Percentiles rank a stretch among this genome's conserved stretches.
phyloP scores from a whole-genome alignment of 2,888 invertebrate species.

The Sphaerophoria rueppellii region DNA sequence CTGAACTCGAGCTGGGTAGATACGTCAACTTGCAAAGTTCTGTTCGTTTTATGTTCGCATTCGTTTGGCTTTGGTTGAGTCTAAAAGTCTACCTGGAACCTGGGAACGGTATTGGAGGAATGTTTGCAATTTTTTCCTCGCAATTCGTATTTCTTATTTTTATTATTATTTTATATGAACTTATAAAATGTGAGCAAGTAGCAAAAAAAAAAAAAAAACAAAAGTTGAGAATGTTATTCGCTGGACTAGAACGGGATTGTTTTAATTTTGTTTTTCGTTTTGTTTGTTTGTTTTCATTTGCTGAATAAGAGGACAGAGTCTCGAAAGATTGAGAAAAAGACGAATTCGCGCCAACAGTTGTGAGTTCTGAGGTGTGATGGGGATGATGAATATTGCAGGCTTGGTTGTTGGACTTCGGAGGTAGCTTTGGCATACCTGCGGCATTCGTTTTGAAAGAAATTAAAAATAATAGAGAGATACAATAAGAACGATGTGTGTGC shows the following conservation, averaged over 20 bases:
- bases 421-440: slow-evolving; percentile 60
- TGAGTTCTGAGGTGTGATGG: not conserved
- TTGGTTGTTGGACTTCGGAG: slow-evolving; percentile 17
- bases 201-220: slow-evolving; percentile 63
- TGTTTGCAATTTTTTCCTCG: slow-evolving; percentile 64
- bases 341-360: slow-evolving; percentile 19
- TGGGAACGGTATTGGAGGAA: slow-evolving; percentile 69
- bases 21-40: not conserved
- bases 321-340: slow-evolving; percentile 13
- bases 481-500: slow-evolving; percentile 39
- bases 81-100: slow-evolving; percentile 57
- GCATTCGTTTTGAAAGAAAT: slow-evolving; percentile 72
- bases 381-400: not conserved
- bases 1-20: not conserved
- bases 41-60: slow-evolving; percentile 4
- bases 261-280: slow-evolving; percentile 31
- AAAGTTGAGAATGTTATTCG: slow-evolving; percentile 70
- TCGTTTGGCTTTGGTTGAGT: not conserved
- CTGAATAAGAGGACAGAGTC: not conserved
- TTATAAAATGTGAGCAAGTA: slow-evolving; percentile 63
- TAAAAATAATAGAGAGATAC: slow-evolving; percentile 70
- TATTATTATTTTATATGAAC: slow-evolving; percentile 62
- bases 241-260: slow-evolving; percentile 72
- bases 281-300: not conserved
- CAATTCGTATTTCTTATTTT: slow-evolving; percentile 53